Conservation (phyloP, 2,797 vertebrate species). For the Rallus crepitans region DNA sequence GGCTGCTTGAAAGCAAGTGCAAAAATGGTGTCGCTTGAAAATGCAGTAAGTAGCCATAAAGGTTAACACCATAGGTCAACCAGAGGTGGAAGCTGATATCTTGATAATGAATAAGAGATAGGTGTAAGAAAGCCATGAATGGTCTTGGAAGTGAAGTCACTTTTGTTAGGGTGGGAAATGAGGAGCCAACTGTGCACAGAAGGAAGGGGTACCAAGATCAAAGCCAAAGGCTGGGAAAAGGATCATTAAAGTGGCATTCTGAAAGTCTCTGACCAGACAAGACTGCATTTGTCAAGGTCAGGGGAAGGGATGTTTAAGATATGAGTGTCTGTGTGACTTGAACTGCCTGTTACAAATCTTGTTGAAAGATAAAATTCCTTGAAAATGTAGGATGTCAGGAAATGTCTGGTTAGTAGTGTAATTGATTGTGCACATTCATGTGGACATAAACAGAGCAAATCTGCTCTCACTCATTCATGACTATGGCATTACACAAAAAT, state of each 20-base stretch:
- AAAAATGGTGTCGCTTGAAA: background rate
- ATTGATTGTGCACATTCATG: background rate
- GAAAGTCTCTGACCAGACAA: conserved; percentile 1
- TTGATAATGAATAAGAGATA: background rate
- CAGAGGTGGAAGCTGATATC: background rate
- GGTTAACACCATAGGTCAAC: background rate
- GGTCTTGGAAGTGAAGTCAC: background rate
- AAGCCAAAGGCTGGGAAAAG: conserved; percentile 34
- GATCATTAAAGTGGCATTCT: conserved; percentile 14
- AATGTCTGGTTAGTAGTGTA: conserved; percentile 28
- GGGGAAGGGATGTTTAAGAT: conserved; percentile 53
- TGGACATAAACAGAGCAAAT: background rate
- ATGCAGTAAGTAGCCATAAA: background rate
- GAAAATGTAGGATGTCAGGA: conserved; percentile 37
- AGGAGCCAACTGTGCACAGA: background rate
- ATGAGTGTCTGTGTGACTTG: conserved; percentile 63
- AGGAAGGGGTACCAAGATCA: conserved; percentile 12
- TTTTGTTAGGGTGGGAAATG: background rate
- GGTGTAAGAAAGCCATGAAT: background rate
- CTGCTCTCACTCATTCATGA: background rate
- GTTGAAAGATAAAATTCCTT: conserved; percentile 58
- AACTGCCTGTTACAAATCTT: conserved; percentile 59
- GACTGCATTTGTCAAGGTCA: conserved; percentile 50
- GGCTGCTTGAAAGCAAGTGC: background rate
- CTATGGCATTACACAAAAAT: background rate